phyloP scores from a whole-genome alignment of 2,113 vertebrate species.

The Paraplagusia blochii region DNA sequence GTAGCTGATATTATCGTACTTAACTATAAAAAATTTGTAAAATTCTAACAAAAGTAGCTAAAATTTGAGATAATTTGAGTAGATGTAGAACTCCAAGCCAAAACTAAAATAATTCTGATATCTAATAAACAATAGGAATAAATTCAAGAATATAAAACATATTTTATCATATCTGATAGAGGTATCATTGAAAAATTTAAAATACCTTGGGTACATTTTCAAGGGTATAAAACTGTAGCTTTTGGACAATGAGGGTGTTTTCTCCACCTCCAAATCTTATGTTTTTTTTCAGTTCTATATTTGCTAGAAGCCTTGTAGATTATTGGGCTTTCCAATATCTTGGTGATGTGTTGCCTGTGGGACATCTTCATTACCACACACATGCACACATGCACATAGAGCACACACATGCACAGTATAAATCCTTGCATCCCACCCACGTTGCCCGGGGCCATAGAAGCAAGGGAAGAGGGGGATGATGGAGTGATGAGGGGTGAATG shows the following conservation, averaged over 20 bases:
- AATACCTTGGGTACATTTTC: background rate
- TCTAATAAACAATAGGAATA: too few relatives aligned
- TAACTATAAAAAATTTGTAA: too few relatives aligned
- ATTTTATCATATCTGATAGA: too few relatives aligned
- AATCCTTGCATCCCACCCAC: slow-evolving; percentile 64
- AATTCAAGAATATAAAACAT: too few relatives aligned
- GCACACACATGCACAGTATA: slow-evolving; percentile 46
- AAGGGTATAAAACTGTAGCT: background rate
- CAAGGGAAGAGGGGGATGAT: slow-evolving; percentile 37
- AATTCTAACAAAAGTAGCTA: too few relatives aligned
- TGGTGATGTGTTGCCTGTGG: slow-evolving; percentile 41
- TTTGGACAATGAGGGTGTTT: background rate
- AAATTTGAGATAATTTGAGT: too few relatives aligned
- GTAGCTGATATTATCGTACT: too few relatives aligned
- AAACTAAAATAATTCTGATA: too few relatives aligned
- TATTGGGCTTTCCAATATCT: slow-evolving; percentile 35
- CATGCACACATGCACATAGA: slow-evolving; percentile 22
- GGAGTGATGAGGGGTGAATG: slow-evolving; percentile 28
- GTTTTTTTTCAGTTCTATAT: background rate
- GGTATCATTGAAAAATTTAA: background rate
- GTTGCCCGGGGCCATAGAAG: slow-evolving; percentile 39
- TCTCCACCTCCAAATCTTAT: background rate
- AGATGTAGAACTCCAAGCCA: too few relatives aligned
- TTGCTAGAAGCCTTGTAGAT: slow-evolving; percentile 11
- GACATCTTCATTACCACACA: slow-evolving; percentile 42